Evolutionary conservation across 2,113 vertebrate genomes (phyloP).

Genomic region (Silurus meridionalis): DNA sequence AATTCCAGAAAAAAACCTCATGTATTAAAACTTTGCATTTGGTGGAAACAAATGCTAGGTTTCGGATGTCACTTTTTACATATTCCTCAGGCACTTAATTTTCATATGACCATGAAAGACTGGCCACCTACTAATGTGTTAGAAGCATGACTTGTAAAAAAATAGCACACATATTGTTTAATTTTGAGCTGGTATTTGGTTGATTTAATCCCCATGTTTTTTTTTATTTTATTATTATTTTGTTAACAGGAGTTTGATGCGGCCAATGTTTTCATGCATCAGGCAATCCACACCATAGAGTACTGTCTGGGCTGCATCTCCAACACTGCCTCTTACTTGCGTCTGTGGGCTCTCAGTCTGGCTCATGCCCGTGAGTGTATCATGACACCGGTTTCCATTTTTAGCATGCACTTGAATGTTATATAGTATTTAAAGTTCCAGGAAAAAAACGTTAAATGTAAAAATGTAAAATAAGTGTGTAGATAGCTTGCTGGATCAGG

Average conservation of each 20-base stretch:
- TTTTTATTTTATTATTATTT: background rate
- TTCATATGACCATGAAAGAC: background rate
- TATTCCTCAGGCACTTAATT: background rate
- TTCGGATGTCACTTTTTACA: background rate
- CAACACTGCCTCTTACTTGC: conserved; percentile 79
- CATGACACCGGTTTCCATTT: background rate
- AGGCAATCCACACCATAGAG: conserved; percentile 79
- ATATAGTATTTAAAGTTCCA: background rate
- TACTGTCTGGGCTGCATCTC: conserved; percentile 81
- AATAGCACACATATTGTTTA: background rate
- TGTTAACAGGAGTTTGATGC: conserved; percentile 70
- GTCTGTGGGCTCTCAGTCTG: conserved; percentile 78
- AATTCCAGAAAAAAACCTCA: background rate
- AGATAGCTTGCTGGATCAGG: too few relatives aligned
- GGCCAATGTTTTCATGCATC: conserved; percentile 74
- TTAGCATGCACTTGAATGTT: background rate
- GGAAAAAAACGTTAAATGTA: background rate
- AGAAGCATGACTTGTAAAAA: background rate
- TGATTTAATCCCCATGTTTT: background rate
- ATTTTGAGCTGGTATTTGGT: background rate
- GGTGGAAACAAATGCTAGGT: background rate
- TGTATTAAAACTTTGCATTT: background rate
- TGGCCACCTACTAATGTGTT: background rate
- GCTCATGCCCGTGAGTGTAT: conserved; percentile 76
- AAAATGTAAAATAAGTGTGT: too few relatives aligned